Base-by-base conservation (phyloP, 2,888 invertebrate species). In the Lymantria dispar region DNA sequence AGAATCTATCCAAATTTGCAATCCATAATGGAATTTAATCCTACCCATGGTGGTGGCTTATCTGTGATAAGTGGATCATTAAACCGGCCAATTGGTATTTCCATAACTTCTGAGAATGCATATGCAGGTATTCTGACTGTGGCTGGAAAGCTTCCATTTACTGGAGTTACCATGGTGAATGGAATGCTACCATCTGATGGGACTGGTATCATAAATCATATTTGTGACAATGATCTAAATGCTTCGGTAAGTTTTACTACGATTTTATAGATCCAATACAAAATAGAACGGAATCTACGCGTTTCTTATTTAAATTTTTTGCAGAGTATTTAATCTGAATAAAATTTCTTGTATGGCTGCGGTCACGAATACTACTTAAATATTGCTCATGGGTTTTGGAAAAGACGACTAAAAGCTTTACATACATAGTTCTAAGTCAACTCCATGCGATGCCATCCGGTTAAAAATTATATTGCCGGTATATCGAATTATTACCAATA, bases 71-170 rank as follows among this genome's bases (percentile, higher is more conserved):
- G 77, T 50, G 45, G 59, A 5, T 78, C 80, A 7, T 68, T 74
- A n/a, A 51, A 66, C 38, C 48, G 71, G 0, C 76, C 78, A 13
- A 64, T 58, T 15, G 80, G 80, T 8, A 67, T 82, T 13, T 64
- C 70, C 7, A 65, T 80, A 33, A 52, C 64, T 0, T 76, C 80
- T 42, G 78, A 76, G 39, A 80, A 78, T 45, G 61, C 54, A 0
- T 72, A 74, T 47, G 76, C 74, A 56, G 78, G 80, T 14, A 46
- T 65, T 14, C 47, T 79, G 7, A 49, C 58, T 2, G 67, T 74
- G 3, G 57, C 57, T 12, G 81, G 80, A 37, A 67, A 76, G 47
- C 50, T 38, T 12, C 38, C 38, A 7, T 12, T 38, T 38, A 1
- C 11, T 7, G 38, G 38, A 12, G 11, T n/a, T 38, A 12, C 12